These are phyloP conservation scores for Periophthalmus magnuspinnatus DNA, from an alignment of 2,797 vertebrate species.

Conservation along the genomic window DNA sequence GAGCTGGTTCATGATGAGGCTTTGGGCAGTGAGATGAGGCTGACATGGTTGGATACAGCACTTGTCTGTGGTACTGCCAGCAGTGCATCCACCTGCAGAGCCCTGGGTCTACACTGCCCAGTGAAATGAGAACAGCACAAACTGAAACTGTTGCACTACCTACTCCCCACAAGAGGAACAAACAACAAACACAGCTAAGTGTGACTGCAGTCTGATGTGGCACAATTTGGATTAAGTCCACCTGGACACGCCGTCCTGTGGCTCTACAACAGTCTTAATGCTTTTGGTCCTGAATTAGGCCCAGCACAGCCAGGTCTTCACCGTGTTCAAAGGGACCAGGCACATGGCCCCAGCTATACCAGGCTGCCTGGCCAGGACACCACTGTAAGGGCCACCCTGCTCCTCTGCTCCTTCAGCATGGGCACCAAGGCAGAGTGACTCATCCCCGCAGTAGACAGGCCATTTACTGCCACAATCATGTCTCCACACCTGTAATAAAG, in stretches of 20 bases:
- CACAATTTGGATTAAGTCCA: conserved; percentile 61
- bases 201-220: conserved; percentile 68
- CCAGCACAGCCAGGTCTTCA: conserved; percentile 65
- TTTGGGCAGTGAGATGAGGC: conserved; percentile 65
- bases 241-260: conserved; percentile 60
- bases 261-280: conserved; percentile 64
- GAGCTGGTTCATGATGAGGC: conserved; percentile 76
- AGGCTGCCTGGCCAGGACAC: conserved; percentile 98
- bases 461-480: conserved; percentile 97
- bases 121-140: conserved; percentile 63
- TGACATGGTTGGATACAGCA: conserved; percentile 63
- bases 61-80: conserved; percentile 52
- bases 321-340: conserved; percentile 58
- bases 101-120: conserved; percentile 65
- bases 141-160: conserved; percentile 61
- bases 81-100: conserved; percentile 64
- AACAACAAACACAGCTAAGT: conserved; percentile 73
- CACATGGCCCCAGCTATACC: conserved; percentile 74
- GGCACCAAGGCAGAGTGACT: conserved; percentile 97
- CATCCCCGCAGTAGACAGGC: conserved; percentile 95
- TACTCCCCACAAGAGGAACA: conserved; percentile 56
- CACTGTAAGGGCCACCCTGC: conserved; percentile 93
- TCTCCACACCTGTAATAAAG: conserved; percentile 87
- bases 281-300: conserved; percentile 74
- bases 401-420: conserved; percentile 98